Evolutionary conservation across 1,140 invertebrate genomes (phyloP), one percentile per base, ranked within the genome.

Genomic region (Cydia amplana): DNA sequence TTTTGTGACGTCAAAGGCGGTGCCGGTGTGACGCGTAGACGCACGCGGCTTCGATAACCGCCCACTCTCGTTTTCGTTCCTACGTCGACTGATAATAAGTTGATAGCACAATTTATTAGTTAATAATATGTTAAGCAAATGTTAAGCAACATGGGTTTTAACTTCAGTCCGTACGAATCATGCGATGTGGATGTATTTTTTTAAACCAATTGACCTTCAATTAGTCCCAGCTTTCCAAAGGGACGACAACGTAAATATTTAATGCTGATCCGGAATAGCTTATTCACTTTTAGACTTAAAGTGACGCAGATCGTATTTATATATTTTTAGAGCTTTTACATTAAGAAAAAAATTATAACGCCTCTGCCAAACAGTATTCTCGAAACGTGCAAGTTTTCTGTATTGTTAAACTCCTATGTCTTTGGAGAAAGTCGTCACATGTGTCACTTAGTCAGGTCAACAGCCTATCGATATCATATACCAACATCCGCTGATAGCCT

Each of bases 401-500:
- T 55, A 55, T 55, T 55, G n/a, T 55, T 18, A n/a, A 18, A 55
- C n/a, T 60, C 18, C 3, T n/a, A 46, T 1, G 16, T 49, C 46
- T 49, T 20, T 18, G 10, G 1, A 70, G 40, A 70, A 40, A 25
- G 23, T 4, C 1, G 5, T 36, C 65, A 70, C 16, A 14, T 16
- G 0, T 20, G 9, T 36, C n/a, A 70, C 65, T 70, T 70, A 70
- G n/a, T n/a, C 16, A 70, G 65, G 65, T 70, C 36, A 36, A 70
- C n/a, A 36, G 74, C 78, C 78, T 85, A 85, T 87, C 82, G 32
- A 70, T 40, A 80, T 63, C 77, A 36, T 85, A 77, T 83, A 75
- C 83, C 87, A 87, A 89, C 87, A 91, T 91, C 89, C 86, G 86
- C 75, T 74, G 83, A 85, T 87, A 86, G 28, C 76, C 49, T 73